Evolutionary conservation across 2,888 invertebrate genomes (phyloP), one percentile per base, ranked within the genome.

Genomic region (Mechanitis mazaeus): DNA sequence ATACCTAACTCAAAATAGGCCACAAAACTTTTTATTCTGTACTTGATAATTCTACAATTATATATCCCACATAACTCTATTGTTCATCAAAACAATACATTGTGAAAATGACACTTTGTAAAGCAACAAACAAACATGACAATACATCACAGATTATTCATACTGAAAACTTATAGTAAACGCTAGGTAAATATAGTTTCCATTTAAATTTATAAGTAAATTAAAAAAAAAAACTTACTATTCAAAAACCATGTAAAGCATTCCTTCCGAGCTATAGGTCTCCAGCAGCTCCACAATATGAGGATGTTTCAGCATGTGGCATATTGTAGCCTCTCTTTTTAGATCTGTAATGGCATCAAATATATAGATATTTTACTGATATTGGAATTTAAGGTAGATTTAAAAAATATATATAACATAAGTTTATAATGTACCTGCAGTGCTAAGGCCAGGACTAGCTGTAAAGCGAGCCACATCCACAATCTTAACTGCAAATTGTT

Each of bases 211-310:
- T 50, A 50, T 50, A 31, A 31, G 9, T 45, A 47, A n/a, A 46
- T 12, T 46, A 33, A 33, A 46, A 45, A 6, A 20, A 5, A 20
- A n/a, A 20, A 96, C 98, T 96, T 92, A 98, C 98, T 96, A 98
- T 93, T 98, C 98, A 89, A 98, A 99, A 69, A 99, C 98, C 98
- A 99, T 98, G 86, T 98, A 99, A 33, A 99, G 93, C 96, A 98
- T 97, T 75, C 98, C 98, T 87, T 98, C 98, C 4, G 98, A 98
- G 80, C 98, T 98, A 92, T 98, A 99, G 0, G 98, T 98, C 90
- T 99, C 99, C 73, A 98, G 91, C 60, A 99, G 92, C 87, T 99
- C 98, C 72, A 98, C 98, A 74, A 99, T 99, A 89, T 99, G 98
- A 3, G 98, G 98, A 90, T 99, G 99, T 84, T 99, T 99, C 75